Percentiles rank a stretch among this genome's conserved stretches.
Evolutionary conservation across 2,888 invertebrate species (phyloP).

Genomic region (Pterostichus madidus): DNA sequence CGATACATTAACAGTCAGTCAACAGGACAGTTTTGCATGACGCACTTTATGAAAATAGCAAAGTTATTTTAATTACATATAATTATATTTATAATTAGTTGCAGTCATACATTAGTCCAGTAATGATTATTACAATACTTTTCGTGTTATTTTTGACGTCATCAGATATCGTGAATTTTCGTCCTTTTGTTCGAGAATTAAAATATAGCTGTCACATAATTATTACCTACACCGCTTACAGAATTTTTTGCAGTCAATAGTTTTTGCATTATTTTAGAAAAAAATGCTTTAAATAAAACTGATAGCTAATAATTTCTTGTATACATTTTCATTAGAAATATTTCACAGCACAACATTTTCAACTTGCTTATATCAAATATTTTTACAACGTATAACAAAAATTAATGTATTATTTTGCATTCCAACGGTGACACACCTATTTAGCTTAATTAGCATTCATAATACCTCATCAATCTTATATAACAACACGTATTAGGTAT

Average conservation of each 20-base stretch:
- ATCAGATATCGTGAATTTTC: not conserved
- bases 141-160: constrained; percentile 11
- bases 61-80: not conserved
- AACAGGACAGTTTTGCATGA: not conserved
- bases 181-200: no score
- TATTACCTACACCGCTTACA: no score
- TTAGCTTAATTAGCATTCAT: not conserved
- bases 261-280: no score
- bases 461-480: not conserved
- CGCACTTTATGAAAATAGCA: not conserved
- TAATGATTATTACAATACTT: not conserved
- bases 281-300: no score
- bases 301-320: no score
- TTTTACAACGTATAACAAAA: not conserved
- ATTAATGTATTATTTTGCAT: not conserved
- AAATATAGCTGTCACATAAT: no score
- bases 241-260: no score
- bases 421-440: not conserved
- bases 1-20: no score
- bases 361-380: no score
- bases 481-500: no score
- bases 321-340: no score
- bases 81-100: not conserved
- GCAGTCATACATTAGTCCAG: not conserved
- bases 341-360: no score